Evolutionary conservation across 1,140 invertebrate species (phyloP).

Genomic region (Tetragonula clypearis): DNA sequence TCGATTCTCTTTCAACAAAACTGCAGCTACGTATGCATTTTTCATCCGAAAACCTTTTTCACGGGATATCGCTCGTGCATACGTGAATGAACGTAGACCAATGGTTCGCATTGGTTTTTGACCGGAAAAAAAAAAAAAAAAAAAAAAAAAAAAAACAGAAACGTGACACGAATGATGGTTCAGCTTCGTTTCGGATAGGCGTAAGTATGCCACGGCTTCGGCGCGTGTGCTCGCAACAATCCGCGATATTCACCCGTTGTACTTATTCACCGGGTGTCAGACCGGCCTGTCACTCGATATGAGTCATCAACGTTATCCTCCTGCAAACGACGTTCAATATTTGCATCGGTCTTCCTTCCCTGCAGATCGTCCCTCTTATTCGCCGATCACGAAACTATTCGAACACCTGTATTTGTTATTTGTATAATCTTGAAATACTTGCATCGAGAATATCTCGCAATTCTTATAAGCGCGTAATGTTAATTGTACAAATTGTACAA

Average conservation of each 20-base stretch:
- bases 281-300: constrained; percentile 9
- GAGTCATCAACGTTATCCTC: constrained; percentile 11
- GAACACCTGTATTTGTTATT: no score
- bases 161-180: constrained; percentile 13
- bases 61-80: not conserved
- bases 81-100: not conserved
- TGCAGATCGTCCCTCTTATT: not conserved
- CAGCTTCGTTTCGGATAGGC: not conserved
- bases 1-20: not conserved
- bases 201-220: constrained; percentile 3
- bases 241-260: not conserved
- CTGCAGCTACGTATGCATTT: not conserved
- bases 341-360: not conserved
- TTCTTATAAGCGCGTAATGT: no score
- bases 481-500: no score
- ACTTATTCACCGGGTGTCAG: not conserved
- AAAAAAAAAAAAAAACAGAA: not conserved
- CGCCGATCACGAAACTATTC: not conserved
- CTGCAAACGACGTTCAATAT: constrained; percentile 4
- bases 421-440: no score
- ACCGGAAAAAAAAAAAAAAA: not conserved
- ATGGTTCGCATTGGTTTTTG: not conserved
- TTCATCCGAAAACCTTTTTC: not conserved
- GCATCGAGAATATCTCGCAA: no score
- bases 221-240: not conserved